phyloP scores from a whole-genome alignment of 2,888 invertebrate species.

The Macropis europaea region DNA sequence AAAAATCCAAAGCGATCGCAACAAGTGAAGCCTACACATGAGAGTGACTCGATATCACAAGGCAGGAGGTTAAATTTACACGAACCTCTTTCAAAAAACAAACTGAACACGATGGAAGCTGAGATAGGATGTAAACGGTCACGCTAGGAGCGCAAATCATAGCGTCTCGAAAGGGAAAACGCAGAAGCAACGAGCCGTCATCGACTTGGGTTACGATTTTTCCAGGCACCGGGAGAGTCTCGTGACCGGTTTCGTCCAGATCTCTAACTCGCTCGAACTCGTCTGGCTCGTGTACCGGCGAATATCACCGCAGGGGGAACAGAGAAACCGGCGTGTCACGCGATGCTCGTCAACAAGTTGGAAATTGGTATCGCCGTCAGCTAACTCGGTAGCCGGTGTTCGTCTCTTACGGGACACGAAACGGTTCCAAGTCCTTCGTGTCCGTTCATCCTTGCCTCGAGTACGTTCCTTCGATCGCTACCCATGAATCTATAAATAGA shows the following conservation, averaged over 20 bases:
- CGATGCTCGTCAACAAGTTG: slow-evolving; percentile 68
- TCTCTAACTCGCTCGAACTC: slow-evolving; percentile 4
- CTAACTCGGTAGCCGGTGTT: not conserved
- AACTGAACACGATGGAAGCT: too few species aligned
- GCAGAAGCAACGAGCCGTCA: not conserved
- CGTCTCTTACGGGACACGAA: slow-evolving; percentile 48
- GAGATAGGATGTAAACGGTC: too few species aligned
- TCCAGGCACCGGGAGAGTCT: not conserved
- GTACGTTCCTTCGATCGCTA: not conserved
- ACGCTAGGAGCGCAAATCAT: too few species aligned
- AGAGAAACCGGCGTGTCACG: slow-evolving; percentile 48
- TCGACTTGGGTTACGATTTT: not conserved
- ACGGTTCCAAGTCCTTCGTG: slow-evolving; percentile 48
- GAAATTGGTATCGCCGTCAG: slow-evolving; percentile 58
- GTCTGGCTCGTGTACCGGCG: slow-evolving; percentile 15
- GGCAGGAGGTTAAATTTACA: too few species aligned
- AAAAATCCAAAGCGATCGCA: too few species aligned
- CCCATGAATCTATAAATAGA: slow-evolving; percentile 24
- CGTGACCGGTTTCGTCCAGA: slow-evolving; percentile 19
- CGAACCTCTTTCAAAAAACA: too few species aligned
- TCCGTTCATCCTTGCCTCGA: slow-evolving; percentile 16
- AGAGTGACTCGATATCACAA: too few species aligned
- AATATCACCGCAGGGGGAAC: slow-evolving; percentile 21
- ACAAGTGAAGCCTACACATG: too few species aligned
- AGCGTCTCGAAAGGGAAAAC: slow-evolving; percentile 2